These are phyloP conservation scores for Lanistes nyassanus DNA, from an alignment of 1,140 invertebrate species.

Conservation along the genomic window DNA sequence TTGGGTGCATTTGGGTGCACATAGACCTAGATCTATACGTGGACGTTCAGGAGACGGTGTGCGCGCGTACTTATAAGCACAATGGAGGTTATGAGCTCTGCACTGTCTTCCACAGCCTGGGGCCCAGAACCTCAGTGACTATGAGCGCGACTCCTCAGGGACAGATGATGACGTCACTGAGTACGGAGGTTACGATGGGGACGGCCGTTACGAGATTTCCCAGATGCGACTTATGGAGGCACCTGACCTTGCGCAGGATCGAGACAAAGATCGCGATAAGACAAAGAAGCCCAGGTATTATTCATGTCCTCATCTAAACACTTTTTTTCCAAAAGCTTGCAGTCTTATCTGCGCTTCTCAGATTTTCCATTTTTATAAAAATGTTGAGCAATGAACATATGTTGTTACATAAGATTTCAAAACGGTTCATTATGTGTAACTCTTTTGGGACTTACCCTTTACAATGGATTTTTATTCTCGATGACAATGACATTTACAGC, in stretches of 20 bases:
- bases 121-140: neutral
- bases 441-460: too few species aligned
- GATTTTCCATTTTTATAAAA: neutral
- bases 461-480: too few species aligned
- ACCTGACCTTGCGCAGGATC: too few species aligned
- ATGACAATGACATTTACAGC: too few species aligned
- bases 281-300: neutral
- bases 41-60: neutral
- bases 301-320: too few species aligned
- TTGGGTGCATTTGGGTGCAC: neutral
- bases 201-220: neutral
- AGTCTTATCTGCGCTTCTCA: neutral
- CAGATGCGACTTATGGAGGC: neutral
- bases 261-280: neutral
- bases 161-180: conserved; percentile 10
- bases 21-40: neutral
- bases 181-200: conserved; percentile 11
- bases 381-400: neutral
- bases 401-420: neutral
- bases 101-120: neutral
- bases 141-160: neutral
- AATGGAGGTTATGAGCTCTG: neutral
- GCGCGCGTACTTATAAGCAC: neutral
- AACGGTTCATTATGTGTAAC: too few species aligned
- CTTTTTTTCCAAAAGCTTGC: too few species aligned